Conservation (phyloP, 2,888 invertebrate species). For the Trichogramma dendrolimi region DNA sequence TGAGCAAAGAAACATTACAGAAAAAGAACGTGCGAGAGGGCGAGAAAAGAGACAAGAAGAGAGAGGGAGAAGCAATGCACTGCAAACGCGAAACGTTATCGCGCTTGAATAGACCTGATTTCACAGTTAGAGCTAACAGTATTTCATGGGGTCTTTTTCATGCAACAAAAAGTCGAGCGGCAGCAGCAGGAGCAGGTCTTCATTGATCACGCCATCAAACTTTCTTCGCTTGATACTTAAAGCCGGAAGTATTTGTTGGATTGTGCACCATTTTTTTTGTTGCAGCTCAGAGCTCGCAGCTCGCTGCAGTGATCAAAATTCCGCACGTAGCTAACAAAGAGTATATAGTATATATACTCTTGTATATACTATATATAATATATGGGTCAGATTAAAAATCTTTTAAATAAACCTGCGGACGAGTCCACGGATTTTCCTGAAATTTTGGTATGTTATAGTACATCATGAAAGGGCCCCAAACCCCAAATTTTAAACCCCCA, state of each 20-base stretch:
- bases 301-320: slow-evolving; percentile 17
- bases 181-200: neutral
- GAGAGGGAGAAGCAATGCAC: neutral
- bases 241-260: slow-evolving; percentile 15
- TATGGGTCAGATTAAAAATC: no score
- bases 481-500: no score
- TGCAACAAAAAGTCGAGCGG: slow-evolving; percentile 11
- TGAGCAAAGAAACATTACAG: no score
- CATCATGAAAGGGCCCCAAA: no score
- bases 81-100: slow-evolving; percentile 19
- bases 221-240: slow-evolving; percentile 7
- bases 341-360: no score
- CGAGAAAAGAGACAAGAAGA: no score
- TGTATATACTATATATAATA: no score
- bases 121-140: slow-evolving; percentile 31
- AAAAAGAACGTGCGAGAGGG: no score
- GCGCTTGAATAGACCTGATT: slow-evolving; percentile 27
- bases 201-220: slow-evolving; percentile 29
- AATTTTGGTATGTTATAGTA: no score
- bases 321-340: neutral
- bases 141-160: slow-evolving; percentile 17
- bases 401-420: no score
- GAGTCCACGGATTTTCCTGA: no score
- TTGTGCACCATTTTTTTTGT: slow-evolving; percentile 5
- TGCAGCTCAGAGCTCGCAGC: neutral